Evolutionary conservation across 2,113 vertebrate species (phyloP), one percentile per base, ranked within the genome.

Genomic region (Zapus hudsonius): DNA sequence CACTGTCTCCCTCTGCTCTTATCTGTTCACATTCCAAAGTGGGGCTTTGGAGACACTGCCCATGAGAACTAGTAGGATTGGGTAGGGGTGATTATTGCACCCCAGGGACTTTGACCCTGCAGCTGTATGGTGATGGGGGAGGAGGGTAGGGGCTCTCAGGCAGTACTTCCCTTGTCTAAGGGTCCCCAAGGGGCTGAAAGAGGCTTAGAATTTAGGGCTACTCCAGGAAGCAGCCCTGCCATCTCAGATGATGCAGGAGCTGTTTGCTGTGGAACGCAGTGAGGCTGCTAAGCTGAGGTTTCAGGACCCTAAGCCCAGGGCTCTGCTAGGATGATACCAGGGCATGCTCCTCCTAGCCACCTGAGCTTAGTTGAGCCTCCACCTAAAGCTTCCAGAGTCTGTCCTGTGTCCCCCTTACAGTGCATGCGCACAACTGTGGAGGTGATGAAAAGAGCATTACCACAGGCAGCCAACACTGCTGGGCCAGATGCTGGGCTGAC

Each of bases 401-500:
- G 76, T 42, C 7, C 66, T 33, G 29, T 13, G 25, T 72, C 55
- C 29, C 0, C 52, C 1, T 7, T 16, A 16, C 3, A 55, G 4
- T 5, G 5, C 19, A 12, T 57, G 38, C 3, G 52, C 57, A 7
- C 57, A 57, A 59, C 52, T 42, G 29, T 9, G 2, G 23, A 33
- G 67, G 19, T 36, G 42, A 47, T 69, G 40, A 29, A 69, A 36
- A 67, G 42, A 40, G 52, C 0, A 3, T 1, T 44, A 27, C 9
- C n/a, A n/a, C 33, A 10, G 2, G 8, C 1, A 2, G 1, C 3
- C 47, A 64, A 27, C 31, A 23, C 22, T 7, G 20, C 3, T 0
- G 33, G 75, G 15, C 0, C 25, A 3, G 42, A 25, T 13, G n/a
- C 40, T 44, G 29, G 42, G 20, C 23, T 61, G 42, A 75, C 22